phyloP scores from a whole-genome alignment of 1,140 invertebrate genomes.

The Conus betulinus region DNA sequence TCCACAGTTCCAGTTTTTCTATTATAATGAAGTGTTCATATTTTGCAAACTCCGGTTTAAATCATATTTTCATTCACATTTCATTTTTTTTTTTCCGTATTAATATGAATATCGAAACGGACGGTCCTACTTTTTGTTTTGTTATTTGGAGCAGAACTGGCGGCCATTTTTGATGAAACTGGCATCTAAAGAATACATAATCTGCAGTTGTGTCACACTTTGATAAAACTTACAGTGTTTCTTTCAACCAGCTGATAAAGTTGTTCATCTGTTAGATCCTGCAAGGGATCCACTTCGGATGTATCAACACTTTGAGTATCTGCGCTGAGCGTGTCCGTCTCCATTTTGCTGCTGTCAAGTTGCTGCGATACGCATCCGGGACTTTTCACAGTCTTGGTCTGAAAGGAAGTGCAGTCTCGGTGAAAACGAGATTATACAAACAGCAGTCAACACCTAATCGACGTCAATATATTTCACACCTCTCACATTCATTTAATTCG shows the following conservation, averaged over 20 bases:
- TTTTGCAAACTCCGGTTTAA: no score
- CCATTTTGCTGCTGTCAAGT: constrained; percentile 70
- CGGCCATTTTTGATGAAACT: background rate
- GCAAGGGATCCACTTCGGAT: constrained; percentile 65
- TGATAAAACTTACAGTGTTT: constrained; percentile 64
- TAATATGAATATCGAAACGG: no score
- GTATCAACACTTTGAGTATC: constrained; percentile 65
- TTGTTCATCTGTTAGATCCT: constrained; percentile 72
- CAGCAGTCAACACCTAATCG: no score
- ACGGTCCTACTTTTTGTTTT: background rate
- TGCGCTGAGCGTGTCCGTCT: constrained; percentile 65
- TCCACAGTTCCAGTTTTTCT: no score
- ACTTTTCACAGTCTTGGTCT: background rate
- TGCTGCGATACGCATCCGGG: constrained; percentile 49
- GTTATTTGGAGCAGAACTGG: background rate
- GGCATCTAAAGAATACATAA: background rate
- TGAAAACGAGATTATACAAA: background rate
- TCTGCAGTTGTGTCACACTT: background rate
- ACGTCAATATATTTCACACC: no score
- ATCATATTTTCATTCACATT: no score
- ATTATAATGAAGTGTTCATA: no score
- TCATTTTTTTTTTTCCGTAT: no score
- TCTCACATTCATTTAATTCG: no score
- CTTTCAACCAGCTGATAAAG: constrained; percentile 68
- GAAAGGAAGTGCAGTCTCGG: background rate